Percentiles rank a stretch among this genome's conserved stretches.
Evolutionary conservation across 1,140 invertebrate genomes (phyloP).

Genomic region (Cherax quadricarinatus): DNA sequence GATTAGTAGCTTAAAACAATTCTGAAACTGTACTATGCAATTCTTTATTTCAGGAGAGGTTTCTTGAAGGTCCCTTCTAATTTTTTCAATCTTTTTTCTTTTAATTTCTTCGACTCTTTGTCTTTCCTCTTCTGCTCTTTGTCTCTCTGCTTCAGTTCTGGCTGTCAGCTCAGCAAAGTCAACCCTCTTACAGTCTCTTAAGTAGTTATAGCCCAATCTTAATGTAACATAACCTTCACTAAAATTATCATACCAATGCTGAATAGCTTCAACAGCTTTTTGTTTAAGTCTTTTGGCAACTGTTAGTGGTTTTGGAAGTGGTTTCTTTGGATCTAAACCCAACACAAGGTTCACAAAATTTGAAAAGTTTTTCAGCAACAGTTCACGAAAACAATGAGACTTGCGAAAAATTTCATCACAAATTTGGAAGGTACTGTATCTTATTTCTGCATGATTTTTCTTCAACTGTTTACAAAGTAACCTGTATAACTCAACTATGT

Average conservation of each 20-base stretch:
- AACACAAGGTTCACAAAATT: slow-evolving; percentile 46
- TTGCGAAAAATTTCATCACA: slow-evolving; percentile 69
- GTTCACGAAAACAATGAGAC: slow-evolving; percentile 69
- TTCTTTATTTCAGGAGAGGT: slow-evolving; percentile 47
- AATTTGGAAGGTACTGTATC: slow-evolving; percentile 70
- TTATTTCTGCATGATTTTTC: slow-evolving; percentile 70
- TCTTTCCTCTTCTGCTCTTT: slow-evolving; percentile 62
- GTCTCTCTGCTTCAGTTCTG: slow-evolving; percentile 61
- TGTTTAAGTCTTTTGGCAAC: slow-evolving; percentile 62
- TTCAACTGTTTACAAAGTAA: slow-evolving; percentile 64
- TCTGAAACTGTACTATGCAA: slow-evolving; percentile 59
- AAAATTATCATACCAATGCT: slow-evolving; percentile 68
- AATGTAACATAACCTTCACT: slow-evolving; percentile 55
- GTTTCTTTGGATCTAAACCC: slow-evolving; percentile 49
- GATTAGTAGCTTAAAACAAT: slow-evolving; percentile 69
- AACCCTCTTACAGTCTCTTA: slow-evolving; percentile 68
- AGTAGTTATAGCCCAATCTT: slow-evolving; percentile 56
- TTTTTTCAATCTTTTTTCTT: slow-evolving; percentile 56
- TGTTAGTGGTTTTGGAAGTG: slow-evolving; percentile 59
- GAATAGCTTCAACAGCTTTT: slow-evolving; percentile 58
- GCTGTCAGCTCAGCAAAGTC: slow-evolving; percentile 64
- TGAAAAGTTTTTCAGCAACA: slow-evolving; percentile 61
- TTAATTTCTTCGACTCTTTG: slow-evolving; percentile 61
- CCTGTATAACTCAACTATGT: slow-evolving; percentile 65
- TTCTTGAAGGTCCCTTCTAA: slow-evolving; percentile 56